Percentiles rank a stretch among this genome's conserved stretches.
These are phyloP conservation scores for Passer montanus DNA, from an alignment of 2,113 vertebrate genomes.

Conservation along the genomic window DNA sequence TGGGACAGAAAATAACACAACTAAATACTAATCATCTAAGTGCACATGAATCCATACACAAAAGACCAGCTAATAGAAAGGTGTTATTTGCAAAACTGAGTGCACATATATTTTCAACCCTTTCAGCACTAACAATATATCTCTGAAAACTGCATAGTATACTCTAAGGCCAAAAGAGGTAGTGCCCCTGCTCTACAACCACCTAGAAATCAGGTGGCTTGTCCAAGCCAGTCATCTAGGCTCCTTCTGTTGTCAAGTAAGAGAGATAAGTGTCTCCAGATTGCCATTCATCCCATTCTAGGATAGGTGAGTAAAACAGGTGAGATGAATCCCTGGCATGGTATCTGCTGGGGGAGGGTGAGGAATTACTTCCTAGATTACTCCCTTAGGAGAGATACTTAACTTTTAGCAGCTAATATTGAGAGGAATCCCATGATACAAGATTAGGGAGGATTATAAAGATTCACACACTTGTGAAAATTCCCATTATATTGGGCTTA, in stretches of 20 bases:
- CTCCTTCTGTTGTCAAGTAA: slow-evolving; percentile 26
- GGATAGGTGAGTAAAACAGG: slow-evolving; percentile 50
- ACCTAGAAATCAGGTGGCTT: background rate
- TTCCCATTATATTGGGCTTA: background rate
- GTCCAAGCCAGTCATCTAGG: background rate
- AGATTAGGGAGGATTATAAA: background rate
- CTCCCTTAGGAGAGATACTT: background rate
- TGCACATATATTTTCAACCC: background rate
- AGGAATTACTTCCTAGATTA: background rate
- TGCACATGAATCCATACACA: background rate
- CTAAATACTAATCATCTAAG: background rate
- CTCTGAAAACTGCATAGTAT: background rate
- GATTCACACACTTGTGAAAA: background rate
- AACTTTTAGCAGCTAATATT: background rate
- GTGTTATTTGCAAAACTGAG: background rate
- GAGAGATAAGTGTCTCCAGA: slow-evolving; percentile 48
- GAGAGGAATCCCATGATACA: background rate
- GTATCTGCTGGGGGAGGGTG: background rate
- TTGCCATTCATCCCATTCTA: slow-evolving; percentile 38
- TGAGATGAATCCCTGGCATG: slow-evolving; percentile 27
- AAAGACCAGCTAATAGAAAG: background rate
- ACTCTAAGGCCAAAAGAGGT: background rate
- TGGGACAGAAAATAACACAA: background rate
- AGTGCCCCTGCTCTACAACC: background rate
- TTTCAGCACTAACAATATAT: background rate